Conservation (phyloP, 2,113 vertebrate species). For the Podilymbus podiceps region DNA sequence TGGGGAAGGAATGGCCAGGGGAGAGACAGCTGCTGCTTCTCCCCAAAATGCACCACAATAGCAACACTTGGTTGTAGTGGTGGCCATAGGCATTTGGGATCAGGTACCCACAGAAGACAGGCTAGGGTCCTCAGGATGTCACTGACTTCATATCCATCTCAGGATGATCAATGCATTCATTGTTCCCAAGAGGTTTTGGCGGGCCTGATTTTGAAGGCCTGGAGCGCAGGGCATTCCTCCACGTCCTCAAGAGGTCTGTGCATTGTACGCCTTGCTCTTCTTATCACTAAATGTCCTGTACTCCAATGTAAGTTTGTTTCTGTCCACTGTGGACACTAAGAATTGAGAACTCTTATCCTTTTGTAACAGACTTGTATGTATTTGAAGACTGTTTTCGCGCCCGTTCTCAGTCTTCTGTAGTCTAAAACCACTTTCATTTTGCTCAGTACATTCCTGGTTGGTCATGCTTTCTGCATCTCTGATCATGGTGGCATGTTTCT, state of each 20-base stretch:
- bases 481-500: background rate
- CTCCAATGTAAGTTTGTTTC: background rate
- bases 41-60: background rate
- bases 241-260: background rate
- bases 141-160: background rate
- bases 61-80: background rate
- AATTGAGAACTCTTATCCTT: background rate
- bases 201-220: background rate
- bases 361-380: background rate
- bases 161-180: background rate
- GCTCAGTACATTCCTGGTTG: background rate
- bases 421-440: background rate
- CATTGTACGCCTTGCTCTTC: background rate
- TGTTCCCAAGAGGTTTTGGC: background rate
- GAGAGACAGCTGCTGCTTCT: slow-evolving; percentile 30
- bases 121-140: background rate
- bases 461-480: background rate
- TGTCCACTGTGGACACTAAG: background rate
- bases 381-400: background rate
- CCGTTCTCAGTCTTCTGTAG: background rate
- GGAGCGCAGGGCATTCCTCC: background rate
- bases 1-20: slow-evolving; percentile 7
- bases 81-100: background rate
- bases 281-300: background rate
- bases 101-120: background rate